Evolutionary conservation across 2,888 invertebrate genomes (phyloP).

Genomic region (Cheiracanthium punctorium): DNA sequence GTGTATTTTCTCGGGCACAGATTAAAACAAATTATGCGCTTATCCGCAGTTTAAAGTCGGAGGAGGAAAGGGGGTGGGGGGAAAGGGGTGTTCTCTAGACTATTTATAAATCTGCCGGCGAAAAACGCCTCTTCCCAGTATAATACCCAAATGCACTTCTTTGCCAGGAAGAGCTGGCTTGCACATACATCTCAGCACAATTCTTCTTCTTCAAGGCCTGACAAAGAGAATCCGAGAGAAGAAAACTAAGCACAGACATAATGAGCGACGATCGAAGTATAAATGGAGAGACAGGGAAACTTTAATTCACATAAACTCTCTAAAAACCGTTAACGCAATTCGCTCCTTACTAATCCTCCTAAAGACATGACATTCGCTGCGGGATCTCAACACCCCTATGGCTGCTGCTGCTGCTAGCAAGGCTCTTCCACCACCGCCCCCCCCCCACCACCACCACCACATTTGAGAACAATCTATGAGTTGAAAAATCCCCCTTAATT

Average conservation of each 20-base stretch:
- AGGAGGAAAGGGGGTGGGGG: too few relatives aligned
- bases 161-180: not conserved
- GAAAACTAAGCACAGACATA: not conserved
- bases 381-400: slow-evolving; percentile 1
- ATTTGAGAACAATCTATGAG: slow-evolving; percentile 13
- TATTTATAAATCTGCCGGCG: not conserved
- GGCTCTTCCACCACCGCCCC: too few relatives aligned
- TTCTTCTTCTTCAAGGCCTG: not conserved
- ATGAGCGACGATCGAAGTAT: slow-evolving; percentile 7
- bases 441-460: not conserved
- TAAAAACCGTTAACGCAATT: slow-evolving; percentile 13
- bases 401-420: too few relatives aligned
- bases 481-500: slow-evolving; percentile 63
- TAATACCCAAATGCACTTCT: not conserved
- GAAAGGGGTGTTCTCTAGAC: not conserved
- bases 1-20: not conserved
- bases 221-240: not conserved
- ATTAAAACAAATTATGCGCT: not conserved
- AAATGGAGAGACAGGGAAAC: slow-evolving; percentile 4
- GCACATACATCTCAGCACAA: not conserved
- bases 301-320: slow-evolving; percentile 15
- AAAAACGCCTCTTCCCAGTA: slow-evolving; percentile 6
- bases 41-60: not conserved
- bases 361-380: slow-evolving; percentile 47
- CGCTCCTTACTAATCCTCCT: slow-evolving; percentile 39